phyloP scores from a whole-genome alignment of 2,113 vertebrate species.

The Gambusia affinis region DNA sequence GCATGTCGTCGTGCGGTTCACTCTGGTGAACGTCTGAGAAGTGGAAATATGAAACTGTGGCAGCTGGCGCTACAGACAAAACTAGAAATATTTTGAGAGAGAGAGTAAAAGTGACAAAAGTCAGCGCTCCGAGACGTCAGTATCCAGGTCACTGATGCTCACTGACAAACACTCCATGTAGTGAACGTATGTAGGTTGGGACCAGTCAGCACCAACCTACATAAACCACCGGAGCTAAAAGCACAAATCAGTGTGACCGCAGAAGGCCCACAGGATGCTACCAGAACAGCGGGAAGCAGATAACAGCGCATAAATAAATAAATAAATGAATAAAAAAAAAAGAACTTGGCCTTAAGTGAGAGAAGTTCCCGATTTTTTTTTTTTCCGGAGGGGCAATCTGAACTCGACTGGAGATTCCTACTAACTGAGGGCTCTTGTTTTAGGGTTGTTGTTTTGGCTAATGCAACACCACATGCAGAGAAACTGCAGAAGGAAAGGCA shows the following conservation, averaged over 20 bases:
- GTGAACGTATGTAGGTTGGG: too few species aligned
- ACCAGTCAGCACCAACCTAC: not conserved
- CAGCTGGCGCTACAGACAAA: not conserved
- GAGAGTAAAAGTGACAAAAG: not conserved
- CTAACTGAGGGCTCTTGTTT: too few species aligned
- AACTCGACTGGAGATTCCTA: too few species aligned
- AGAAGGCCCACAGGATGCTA: constrained; percentile 43
- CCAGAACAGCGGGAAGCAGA: constrained; percentile 36
- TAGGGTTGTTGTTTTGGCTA: not conserved
- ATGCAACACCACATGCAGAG: not conserved
- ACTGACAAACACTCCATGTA: constrained; percentile 28
- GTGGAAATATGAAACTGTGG: too few species aligned
- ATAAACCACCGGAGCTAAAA: constrained; percentile 21
- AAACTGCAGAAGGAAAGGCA: not conserved
- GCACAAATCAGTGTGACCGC: constrained; percentile 55
- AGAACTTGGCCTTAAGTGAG: constrained; percentile 8
- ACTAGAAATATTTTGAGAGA: not conserved
- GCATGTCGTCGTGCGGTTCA: too few species aligned
- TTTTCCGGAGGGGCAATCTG: not conserved
- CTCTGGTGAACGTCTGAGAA: too few species aligned
- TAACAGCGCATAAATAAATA: constrained; percentile 8
- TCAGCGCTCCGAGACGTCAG: constrained; percentile 7
- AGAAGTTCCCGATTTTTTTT: not conserved
- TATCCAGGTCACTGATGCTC: constrained; percentile 41
- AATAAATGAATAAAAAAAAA: not conserved